These are phyloP conservation scores for Oncorhynchus clarkii DNA, from an alignment of 2,113 vertebrate species.

Conservation along the genomic window DNA sequence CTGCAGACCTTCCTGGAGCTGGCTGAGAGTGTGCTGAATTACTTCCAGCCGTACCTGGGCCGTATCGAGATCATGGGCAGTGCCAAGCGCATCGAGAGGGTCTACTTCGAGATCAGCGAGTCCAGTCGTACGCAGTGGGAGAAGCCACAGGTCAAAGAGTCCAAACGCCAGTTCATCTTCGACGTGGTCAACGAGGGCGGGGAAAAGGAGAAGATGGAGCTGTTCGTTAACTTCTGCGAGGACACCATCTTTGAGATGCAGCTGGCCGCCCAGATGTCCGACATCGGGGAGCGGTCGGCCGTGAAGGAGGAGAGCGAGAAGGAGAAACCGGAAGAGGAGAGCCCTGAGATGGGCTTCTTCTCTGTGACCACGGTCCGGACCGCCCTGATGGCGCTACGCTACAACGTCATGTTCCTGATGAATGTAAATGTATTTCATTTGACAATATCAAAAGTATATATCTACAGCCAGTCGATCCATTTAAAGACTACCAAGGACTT, in stretches of 20 bases:
- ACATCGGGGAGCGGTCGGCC: slow-evolving; percentile 81
- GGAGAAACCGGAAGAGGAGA: slow-evolving; percentile 85
- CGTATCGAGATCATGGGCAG: slow-evolving; percentile 98
- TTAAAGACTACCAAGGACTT: not conserved
- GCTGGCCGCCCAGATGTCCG: slow-evolving; percentile 93
- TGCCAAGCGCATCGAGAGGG: slow-evolving; percentile 92
- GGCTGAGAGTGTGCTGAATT: slow-evolving; percentile 91
- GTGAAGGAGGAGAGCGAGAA: slow-evolving; percentile 87
- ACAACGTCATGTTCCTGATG: slow-evolving; percentile 82
- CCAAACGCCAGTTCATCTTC: slow-evolving; percentile 96
- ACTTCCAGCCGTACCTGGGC: slow-evolving; percentile 94
- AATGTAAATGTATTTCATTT: slow-evolving; percentile 63
- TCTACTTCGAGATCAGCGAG: slow-evolving; percentile 97
- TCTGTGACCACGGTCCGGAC: slow-evolving; percentile 80
- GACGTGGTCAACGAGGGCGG: slow-evolving; percentile 96
- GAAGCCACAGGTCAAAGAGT: slow-evolving; percentile 97
- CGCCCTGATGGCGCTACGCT: slow-evolving; percentile 82
- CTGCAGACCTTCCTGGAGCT: slow-evolving; percentile 94
- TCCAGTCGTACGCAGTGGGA: slow-evolving; percentile 98
- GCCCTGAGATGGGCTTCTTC: slow-evolving; percentile 83
- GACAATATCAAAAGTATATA: not conserved
- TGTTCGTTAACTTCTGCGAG: slow-evolving; percentile 98
- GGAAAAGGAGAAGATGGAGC: slow-evolving; percentile 98
- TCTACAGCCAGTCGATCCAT: no score
- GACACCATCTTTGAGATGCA: slow-evolving; percentile 99